Percentiles rank a stretch among this genome's conserved stretches.
phyloP scores from a whole-genome alignment of 2,797 vertebrate genomes.

The Salmo trutta region DNA sequence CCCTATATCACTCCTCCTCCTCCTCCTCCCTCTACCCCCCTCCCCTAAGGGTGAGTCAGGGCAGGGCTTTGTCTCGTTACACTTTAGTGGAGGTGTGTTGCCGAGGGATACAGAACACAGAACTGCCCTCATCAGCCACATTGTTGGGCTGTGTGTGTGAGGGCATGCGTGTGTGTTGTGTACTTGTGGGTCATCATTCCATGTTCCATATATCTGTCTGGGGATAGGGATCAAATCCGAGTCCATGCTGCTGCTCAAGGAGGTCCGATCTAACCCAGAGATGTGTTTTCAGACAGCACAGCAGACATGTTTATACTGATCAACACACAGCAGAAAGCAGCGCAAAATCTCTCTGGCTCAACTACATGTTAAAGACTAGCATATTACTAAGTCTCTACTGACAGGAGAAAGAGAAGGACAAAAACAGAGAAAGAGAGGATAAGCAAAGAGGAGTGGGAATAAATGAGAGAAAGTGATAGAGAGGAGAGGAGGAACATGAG shows the following conservation, averaged over 20 bases:
- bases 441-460: slow-evolving; percentile 18
- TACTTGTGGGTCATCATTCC: neutral
- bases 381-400: slow-evolving; percentile 34
- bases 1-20: no score
- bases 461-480: slow-evolving; percentile 1
- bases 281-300: neutral
- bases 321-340: neutral
- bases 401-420: slow-evolving; percentile 16
- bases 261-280: neutral
- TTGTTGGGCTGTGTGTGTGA: neutral
- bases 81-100: slow-evolving; percentile 25
- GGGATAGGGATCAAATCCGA: neutral
- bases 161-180: neutral
- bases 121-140: neutral
- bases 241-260: neutral
- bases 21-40: neutral
- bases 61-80: slow-evolving; percentile 56
- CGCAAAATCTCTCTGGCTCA: neutral
- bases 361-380: slow-evolving; percentile 37
- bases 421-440: slow-evolving; percentile 7
- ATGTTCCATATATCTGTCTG: no score
- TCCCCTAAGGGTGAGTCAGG: slow-evolving; percentile 55
- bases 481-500: slow-evolving; percentile 11
- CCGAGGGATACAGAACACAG: slow-evolving; percentile 11
- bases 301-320: neutral